A percentile compares a stretch with the other conserved stretches of the same genome.
Conservation (phyloP, 2,888 invertebrate genomes). For the Drosophila kambysellisi region DNA sequence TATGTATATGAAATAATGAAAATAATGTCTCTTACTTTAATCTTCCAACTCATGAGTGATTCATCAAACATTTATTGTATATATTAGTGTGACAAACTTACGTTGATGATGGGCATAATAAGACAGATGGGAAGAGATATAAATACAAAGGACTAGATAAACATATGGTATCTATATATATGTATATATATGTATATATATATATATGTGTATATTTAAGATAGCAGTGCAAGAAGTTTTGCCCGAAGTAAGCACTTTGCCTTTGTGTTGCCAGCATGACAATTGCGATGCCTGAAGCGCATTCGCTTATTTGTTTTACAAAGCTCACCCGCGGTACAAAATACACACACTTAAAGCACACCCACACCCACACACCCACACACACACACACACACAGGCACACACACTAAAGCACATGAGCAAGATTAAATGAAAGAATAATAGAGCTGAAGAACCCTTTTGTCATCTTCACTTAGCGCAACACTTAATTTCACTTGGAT, state of each 20-base stretch:
- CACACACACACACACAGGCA: conserved; percentile 13
- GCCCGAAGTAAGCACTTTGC: conserved; percentile 45
- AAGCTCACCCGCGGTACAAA: conserved; percentile 72
- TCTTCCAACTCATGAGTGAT: background rate
- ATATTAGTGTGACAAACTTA: conserved; percentile 10
- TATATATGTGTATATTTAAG: conserved; percentile 12
- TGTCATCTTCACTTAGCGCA: conserved; percentile 79
- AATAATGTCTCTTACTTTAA: background rate
- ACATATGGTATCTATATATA: background rate
- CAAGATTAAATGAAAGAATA: conserved; percentile 78
- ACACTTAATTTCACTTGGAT: conserved; percentile 80
- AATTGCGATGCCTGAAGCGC: conserved; percentile 72
- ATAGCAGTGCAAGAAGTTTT: conserved; percentile 38
- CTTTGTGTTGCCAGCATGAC: conserved; percentile 64
- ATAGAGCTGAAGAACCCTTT: conserved; percentile 80
- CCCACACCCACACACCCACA: conserved; percentile 17
- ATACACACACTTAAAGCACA: conserved; percentile 24
- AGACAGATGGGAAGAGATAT: conserved; percentile 24
- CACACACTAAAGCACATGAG: conserved; percentile 24
- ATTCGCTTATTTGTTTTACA: conserved; percentile 76
- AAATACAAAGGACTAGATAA: conserved; percentile 20
- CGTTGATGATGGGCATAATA: conserved; percentile 21
- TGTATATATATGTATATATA: conserved; percentile 3
- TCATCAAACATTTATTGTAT: background rate
- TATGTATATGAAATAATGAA: too few relatives aligned